Percentiles rank a stretch among this genome's conserved stretches.
Evolutionary conservation across 1,140 invertebrate genomes (phyloP).

Genomic region (Zophobas morio): DNA sequence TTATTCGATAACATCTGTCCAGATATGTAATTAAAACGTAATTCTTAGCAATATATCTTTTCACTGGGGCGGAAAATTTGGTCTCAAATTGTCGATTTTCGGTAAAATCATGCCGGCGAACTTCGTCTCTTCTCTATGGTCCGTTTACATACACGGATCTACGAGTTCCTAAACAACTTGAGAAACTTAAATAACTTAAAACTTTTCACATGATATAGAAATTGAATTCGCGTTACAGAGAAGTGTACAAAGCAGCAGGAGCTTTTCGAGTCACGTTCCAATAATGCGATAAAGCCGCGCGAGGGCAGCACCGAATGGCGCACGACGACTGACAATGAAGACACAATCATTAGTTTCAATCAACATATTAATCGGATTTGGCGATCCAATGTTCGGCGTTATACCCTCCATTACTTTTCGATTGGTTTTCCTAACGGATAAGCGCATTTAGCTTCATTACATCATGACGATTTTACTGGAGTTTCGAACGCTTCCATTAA

Average conservation of each 20-base stretch:
- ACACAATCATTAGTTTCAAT: slow-evolving; percentile 66
- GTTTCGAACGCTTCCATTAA: neutral
- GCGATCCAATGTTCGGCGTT: slow-evolving; percentile 55
- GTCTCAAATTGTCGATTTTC: slow-evolving; percentile 41
- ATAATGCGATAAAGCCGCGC: slow-evolving; percentile 54
- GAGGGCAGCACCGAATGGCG: slow-evolving; percentile 55
- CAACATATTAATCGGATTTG: slow-evolving; percentile 66
- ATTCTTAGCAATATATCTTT: slow-evolving; percentile 1
- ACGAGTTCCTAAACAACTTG: slow-evolving; percentile 28
- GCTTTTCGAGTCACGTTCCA: slow-evolving; percentile 55
- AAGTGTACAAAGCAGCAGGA: slow-evolving; percentile 37
- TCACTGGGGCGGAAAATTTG: slow-evolving; percentile 33
- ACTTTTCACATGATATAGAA: slow-evolving; percentile 52
- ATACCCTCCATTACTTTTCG: slow-evolving; percentile 61
- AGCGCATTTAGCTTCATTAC: slow-evolving; percentile 60
- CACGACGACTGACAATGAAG: slow-evolving; percentile 63
- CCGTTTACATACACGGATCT: slow-evolving; percentile 37
- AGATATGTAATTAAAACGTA: slow-evolving; percentile 2
- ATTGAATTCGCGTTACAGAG: slow-evolving; percentile 55
- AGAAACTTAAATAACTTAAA: slow-evolving; percentile 56
- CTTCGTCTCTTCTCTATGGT: slow-evolving; percentile 38
- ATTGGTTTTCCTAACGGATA: slow-evolving; percentile 54
- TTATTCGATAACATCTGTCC: neutral
- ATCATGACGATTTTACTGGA: slow-evolving; percentile 17
- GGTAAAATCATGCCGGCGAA: slow-evolving; percentile 6